Evolutionary conservation across 2,888 invertebrate genomes (phyloP), one percentile per base, ranked within the genome.

Genomic region (Autographa pulchrina): DNA sequence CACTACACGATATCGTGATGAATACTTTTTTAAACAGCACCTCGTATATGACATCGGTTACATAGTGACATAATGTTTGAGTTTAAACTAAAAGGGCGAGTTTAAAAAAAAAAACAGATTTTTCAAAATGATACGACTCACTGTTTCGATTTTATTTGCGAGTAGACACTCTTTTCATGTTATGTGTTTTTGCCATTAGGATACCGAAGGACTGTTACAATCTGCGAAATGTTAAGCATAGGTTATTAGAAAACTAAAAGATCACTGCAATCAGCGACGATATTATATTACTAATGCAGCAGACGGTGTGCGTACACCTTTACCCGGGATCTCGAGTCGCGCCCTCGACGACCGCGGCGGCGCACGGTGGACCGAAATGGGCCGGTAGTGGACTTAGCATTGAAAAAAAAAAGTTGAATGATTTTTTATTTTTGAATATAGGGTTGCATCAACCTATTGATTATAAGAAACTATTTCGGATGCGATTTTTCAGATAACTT

Each of bases 321-420:
- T 82, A 83, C 80, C 81, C 83, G 85, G 85, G 86, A 80, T 80
- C 75, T 81, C 76, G 74, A 81, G 67, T 77, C 84, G 82, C 83
- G 82, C 80, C 86, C 85, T 85, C 80, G 77, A 77, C 85, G 84
- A 83, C 86, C 85, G 82, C 80, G 82, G n/a, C n/a, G n/a, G n/a
- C n/a, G n/a, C n/a, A n/a, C n/a, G n/a, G n/a, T n/a, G n/a, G n/a
- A n/a, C n/a, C n/a, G n/a, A n/a, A n/a, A n/a, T n/a, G n/a, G n/a
- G n/a, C n/a, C n/a, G n/a, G n/a, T n/a, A n/a, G n/a, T n/a, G n/a
- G n/a, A n/a, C n/a, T n/a, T n/a, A n/a, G n/a, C n/a, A n/a, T n/a
- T n/a, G n/a, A n/a, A n/a, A n/a, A n/a, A n/a, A n/a, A n/a, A n/a
- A n/a, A n/a, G n/a, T n/a, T n/a, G n/a, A n/a, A n/a, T n/a, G n/a